A percentile compares a stretch with the other conserved stretches of the same genome.
Evolutionary conservation across 2,113 vertebrate species (phyloP).

Genomic region (Bubo blakistoni): DNA sequence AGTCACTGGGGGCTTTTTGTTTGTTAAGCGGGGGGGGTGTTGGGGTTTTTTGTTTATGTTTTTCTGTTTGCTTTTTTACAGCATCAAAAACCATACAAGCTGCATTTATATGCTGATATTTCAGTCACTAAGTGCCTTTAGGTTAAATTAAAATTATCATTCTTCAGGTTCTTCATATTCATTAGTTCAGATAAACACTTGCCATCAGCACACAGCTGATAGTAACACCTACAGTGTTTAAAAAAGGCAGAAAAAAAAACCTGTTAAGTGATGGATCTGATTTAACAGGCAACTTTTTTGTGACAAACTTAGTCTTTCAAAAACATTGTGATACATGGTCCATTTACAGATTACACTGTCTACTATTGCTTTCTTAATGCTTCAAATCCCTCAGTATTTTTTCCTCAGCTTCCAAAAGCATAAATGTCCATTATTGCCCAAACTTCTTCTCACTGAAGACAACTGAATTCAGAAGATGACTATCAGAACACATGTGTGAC

Average conservation of each 20-base stretch:
- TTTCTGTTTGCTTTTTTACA: background rate
- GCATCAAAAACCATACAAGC: background rate
- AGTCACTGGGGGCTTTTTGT: background rate
- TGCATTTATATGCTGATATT: background rate
- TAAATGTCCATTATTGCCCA: background rate
- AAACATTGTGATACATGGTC: background rate
- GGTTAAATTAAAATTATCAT: background rate
- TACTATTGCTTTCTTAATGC: background rate
- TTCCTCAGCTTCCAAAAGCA: background rate
- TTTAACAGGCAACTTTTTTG: background rate
- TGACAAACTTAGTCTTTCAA: background rate
- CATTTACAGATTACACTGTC: background rate
- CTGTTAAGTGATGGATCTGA: background rate
- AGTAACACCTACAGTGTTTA: slow-evolving; percentile 2
- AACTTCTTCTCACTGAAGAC: background rate
- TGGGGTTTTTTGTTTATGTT: background rate
- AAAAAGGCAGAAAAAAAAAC: background rate
- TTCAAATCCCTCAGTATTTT: background rate
- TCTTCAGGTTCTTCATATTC: background rate
- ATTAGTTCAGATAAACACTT: slow-evolving; percentile 30
- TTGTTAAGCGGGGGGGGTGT: background rate
- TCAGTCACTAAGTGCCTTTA: background rate
- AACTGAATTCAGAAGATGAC: background rate
- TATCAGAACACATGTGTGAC: background rate
- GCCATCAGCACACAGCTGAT: background rate